Percentiles rank a stretch among this genome's conserved stretches.
These are phyloP conservation scores for Gnathonemus echidnorhynchus DNA, from an alignment of 2,113 vertebrate genomes.

Conservation along the genomic window DNA sequence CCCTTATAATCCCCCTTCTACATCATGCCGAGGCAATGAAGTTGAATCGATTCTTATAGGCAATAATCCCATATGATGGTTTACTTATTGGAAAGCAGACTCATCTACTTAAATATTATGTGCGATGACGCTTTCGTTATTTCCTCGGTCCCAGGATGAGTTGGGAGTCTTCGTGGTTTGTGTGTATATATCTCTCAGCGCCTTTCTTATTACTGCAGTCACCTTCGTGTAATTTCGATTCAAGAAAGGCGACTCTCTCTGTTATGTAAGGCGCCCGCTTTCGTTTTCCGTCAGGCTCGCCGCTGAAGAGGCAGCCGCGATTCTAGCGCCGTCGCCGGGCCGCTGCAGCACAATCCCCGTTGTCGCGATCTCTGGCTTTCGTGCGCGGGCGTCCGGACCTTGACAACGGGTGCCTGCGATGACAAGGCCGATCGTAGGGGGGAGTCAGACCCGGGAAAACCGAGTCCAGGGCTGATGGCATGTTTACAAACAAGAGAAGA, in stretches of 20 bases:
- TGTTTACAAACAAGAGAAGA: not conserved
- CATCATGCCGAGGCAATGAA: not conserved
- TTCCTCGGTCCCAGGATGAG: not conserved
- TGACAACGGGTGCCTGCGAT: not conserved
- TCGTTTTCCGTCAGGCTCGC: not conserved
- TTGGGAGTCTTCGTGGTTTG: not conserved
- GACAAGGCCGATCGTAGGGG: not conserved
- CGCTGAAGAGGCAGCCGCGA: not conserved
- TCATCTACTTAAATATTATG: not conserved
- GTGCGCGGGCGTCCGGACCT: not conserved
- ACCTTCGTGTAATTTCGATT: slow-evolving; percentile 20
- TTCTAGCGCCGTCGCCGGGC: not conserved
- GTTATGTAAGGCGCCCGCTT: slow-evolving; percentile 26
- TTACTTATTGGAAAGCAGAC: not conserved
- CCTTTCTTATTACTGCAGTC: not conserved
- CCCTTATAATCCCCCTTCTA: not conserved
- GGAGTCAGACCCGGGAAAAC: not conserved
- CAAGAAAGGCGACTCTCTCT: slow-evolving; percentile 23
- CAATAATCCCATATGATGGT: not conserved
- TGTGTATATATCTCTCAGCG: slow-evolving; percentile 4
- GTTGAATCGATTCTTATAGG: not conserved
- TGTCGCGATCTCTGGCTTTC: not conserved
- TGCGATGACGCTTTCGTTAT: not conserved
- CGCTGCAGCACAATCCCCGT: not conserved
- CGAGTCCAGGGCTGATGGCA: not conserved